Evolutionary conservation across 2,113 vertebrate genomes (phyloP).

Genomic region (Bucco capensis): DNA sequence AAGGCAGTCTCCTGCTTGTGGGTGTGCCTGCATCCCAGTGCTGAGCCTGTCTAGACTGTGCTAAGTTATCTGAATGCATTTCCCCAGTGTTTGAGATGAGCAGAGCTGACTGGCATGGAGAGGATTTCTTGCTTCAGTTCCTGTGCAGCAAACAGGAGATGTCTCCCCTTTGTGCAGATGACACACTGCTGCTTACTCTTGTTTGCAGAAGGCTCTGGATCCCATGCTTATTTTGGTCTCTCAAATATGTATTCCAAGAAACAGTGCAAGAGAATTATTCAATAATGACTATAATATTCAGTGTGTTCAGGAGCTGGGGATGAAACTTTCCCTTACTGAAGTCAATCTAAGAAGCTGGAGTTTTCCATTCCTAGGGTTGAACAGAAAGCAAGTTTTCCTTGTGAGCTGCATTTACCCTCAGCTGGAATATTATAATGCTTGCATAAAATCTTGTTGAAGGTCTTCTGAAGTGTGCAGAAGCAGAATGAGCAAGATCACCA

Average conservation of each 20-base stretch:
- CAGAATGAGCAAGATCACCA: not conserved
- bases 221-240: not conserved
- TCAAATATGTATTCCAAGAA: not conserved
- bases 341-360: not conserved
- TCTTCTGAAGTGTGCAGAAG: not conserved
- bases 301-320: not conserved
- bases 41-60: not conserved
- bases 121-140: constrained; percentile 60
- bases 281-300: not conserved
- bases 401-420: not conserved
- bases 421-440: not conserved
- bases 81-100: constrained; percentile 24
- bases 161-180: constrained; percentile 55
- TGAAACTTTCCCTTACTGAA: not conserved
- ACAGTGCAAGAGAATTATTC: not conserved
- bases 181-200: no score
- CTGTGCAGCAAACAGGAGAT: constrained; percentile 59
- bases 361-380: not conserved
- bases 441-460: not conserved
- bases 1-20: not conserved
- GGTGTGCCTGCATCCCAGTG: not conserved
- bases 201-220: not conserved
- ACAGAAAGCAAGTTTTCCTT: not conserved
- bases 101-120: constrained; percentile 17
- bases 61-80: constrained; percentile 47